A percentile compares a stretch with the other conserved stretches of the same genome.
These are phyloP conservation scores for Papilio elwesi DNA, from an alignment of 2,888 invertebrate species.

Conservation along the genomic window DNA sequence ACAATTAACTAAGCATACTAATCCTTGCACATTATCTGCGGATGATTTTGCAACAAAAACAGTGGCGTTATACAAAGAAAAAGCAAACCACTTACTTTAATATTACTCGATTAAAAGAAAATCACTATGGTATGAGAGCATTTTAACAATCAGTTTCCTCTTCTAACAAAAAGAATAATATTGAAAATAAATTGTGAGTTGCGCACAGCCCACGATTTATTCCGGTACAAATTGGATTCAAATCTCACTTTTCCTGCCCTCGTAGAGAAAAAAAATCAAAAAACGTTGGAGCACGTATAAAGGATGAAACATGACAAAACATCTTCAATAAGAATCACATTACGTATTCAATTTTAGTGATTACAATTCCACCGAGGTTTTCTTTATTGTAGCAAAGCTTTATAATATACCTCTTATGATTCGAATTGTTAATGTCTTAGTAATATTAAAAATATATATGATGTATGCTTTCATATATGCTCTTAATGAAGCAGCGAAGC, in stretches of 20 bases:
- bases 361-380: constrained; percentile 40
- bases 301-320: constrained; percentile 78
- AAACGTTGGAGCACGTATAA: constrained; percentile 79
- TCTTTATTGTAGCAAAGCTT: constrained; percentile 21
- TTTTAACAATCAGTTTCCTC: constrained; percentile 13
- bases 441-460: not conserved
- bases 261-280: constrained; percentile 67
- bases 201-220: constrained; percentile 78
- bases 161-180: constrained; percentile 51
- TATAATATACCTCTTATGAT: constrained; percentile 4
- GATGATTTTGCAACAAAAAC: too few relatives aligned
- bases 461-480: too few relatives aligned
- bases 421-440: constrained; percentile 1
- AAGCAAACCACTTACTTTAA: too few relatives aligned
- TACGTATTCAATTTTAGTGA: constrained; percentile 55
- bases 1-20: too few relatives aligned
- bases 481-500: too few relatives aligned
- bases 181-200: constrained; percentile 76
- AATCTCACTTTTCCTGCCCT: constrained; percentile 72
- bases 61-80: too few relatives aligned
- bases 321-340: constrained; percentile 69
- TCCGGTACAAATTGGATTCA: constrained; percentile 81
- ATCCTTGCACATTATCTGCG: too few relatives aligned
- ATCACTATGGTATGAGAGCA: not conserved
- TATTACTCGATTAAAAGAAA: too few relatives aligned